Base-by-base conservation (phyloP, 2,888 invertebrate species). In the Crematogaster levior region DNA sequence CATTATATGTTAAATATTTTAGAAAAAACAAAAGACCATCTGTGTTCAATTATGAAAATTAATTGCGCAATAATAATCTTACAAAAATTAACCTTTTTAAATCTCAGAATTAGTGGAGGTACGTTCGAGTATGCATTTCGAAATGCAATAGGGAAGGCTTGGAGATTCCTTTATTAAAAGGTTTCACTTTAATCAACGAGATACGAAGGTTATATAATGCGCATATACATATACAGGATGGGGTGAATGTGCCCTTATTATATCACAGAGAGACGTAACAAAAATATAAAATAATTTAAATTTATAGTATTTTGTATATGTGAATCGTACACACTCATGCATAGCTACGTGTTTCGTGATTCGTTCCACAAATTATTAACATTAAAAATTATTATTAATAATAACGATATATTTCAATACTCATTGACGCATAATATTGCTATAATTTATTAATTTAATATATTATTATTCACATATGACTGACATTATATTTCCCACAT, bases 191-290 rank as follows among this genome's bases (percentile, higher is more conserved):
- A 90, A 84, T 89, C 83, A 86, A 89, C 89, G 90, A 91, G 90
- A 91, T 90, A 91, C 88, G 89, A 90, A 90, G 90, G 90, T 91
- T 89, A 91, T 68, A 21, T 48, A 34, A 90, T 92, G 91, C 89
- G 89, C 91, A 91, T 91, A 93, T 91, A 90, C n/a, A n/a, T 91
- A 90, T 91, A 93, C 91, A 93, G 92, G 91, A 90, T 93, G 91
- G 91, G 91, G 91, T 93, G 91, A 92, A 93, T 94, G 94, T 93
- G 93, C 94, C 94, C 93, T 92, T 93, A 92, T 93, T 90, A 92
- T 94, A 94, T 94, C 94, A 94, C 94, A 93, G 94, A 93, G 93
- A 94, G 93, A 93, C 93, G 92, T 93, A 93, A 93, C 91, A 93
- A 93, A 93, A 92, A 93, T 93, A 92, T 93, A 90, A 93, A 93